A percentile compares a stretch with the other conserved stretches of the same genome.
phyloP scores from a whole-genome alignment of 2,888 invertebrate species.

The Sphaerophoria rueppellii region DNA sequence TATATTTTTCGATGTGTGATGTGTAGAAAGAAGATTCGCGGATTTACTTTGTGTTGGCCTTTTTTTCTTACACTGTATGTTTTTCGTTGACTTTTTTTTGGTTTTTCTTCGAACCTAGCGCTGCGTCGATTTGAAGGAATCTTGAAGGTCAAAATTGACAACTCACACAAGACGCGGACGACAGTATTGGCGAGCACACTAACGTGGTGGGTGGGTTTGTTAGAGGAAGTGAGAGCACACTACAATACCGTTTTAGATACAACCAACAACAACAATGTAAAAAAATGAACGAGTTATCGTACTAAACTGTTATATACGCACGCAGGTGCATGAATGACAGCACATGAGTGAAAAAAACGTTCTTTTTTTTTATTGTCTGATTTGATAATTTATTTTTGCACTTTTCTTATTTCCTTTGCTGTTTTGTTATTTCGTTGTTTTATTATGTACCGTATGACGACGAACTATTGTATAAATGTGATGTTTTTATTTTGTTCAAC shows the following conservation, averaged over 20 bases:
- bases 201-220: conserved; percentile 42
- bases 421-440: conserved; percentile 1
- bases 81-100: conserved; percentile 65
- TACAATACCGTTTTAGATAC: conserved; percentile 5
- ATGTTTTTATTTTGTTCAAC: conserved; percentile 12
- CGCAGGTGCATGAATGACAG: conserved; percentile 69
- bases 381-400: conserved; percentile 20
- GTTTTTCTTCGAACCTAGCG: conserved; percentile 74
- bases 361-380: conserved; percentile 18
- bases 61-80: conserved; percentile 49
- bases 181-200: conserved; percentile 49
- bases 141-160: conserved; percentile 82
- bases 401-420: conserved; percentile 5
- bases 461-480: not conserved
- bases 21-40: conserved; percentile 60
- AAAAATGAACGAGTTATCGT: conserved; percentile 4
- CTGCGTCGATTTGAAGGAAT: conserved; percentile 78
- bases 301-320: conserved; percentile 69
- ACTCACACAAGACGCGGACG: conserved; percentile 71
- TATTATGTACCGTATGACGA: not conserved
- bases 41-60: conserved; percentile 1
- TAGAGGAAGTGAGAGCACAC: conserved; percentile 44
- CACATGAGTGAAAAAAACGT: conserved; percentile 36
- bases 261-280: conserved; percentile 2
- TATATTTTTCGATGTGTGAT: conserved; percentile 34